Conservation (phyloP, 2,888 invertebrate genomes). For the Microchrysa polita region DNA sequence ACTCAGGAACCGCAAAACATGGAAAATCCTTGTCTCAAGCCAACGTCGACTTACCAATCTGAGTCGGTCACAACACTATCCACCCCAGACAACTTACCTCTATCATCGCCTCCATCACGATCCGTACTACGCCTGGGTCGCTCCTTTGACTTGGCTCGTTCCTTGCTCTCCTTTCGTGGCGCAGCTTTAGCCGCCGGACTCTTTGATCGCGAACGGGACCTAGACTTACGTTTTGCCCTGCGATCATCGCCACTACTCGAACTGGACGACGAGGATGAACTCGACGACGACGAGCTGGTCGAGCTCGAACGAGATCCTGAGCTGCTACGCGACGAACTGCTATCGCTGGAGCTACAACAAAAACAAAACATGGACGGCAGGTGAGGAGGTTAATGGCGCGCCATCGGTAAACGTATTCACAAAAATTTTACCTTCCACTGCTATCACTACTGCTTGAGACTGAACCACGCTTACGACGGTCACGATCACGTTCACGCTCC, state of each 20-base stretch:
- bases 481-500: conserved; percentile 60
- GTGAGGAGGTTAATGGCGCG: too few species aligned
- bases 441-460: conserved; percentile 84
- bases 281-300: conserved; percentile 69
- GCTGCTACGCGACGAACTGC: conserved; percentile 82
- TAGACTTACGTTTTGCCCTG: conserved; percentile 68
- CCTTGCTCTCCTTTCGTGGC: conserved; percentile 65
- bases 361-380: background rate
- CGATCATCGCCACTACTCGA: conserved; percentile 74
- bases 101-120: conserved; percentile 43
- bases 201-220: conserved; percentile 66
- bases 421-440: conserved; percentile 71
- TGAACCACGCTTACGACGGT: conserved; percentile 67
- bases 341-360: conserved; percentile 75
- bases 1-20: too few species aligned
- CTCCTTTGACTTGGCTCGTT: conserved; percentile 57
- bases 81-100: too few species aligned
- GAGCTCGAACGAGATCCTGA: conserved; percentile 83
- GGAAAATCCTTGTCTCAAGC: too few species aligned
- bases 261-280: conserved; percentile 71
- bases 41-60: too few species aligned
- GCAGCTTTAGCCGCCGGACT: conserved; percentile 58
- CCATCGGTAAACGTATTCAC: background rate
- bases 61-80: too few species aligned
- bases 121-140: conserved; percentile 47